A percentile compares a stretch with the other conserved stretches of the same genome.
Evolutionary conservation across 1,140 invertebrate species (phyloP).

Genomic region (Tyrophagus putrescentiae): DNA sequence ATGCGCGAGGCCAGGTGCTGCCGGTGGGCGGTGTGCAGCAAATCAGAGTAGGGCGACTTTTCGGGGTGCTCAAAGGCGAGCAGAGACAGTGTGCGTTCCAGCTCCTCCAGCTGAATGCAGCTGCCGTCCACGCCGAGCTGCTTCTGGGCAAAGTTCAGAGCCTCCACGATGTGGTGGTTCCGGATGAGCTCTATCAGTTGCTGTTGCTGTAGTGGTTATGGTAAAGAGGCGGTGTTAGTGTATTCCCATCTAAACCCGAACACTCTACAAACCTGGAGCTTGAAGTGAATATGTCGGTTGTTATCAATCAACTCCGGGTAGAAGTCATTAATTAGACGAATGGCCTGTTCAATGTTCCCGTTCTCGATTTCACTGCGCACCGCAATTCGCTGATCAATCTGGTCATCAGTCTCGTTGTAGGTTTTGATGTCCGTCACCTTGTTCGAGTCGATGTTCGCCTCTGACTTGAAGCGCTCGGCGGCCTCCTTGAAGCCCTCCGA

Average conservation of each 20-base stretch:
- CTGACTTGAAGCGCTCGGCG: constrained; percentile 86
- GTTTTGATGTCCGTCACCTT: background rate
- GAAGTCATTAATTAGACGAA: constrained; percentile 76
- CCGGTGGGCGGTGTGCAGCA: constrained; percentile 75
- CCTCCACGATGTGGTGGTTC: constrained; percentile 76
- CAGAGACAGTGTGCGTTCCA: constrained; percentile 69
- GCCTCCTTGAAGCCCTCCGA: constrained; percentile 94
- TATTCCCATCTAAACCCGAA: background rate
- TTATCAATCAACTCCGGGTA: constrained; percentile 89
- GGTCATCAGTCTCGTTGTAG: constrained; percentile 7
- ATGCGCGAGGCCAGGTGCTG: constrained; percentile 96
- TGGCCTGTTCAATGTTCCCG: constrained; percentile 82
- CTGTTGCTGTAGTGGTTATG: constrained; percentile 50
- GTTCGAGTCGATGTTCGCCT: constrained; percentile 51
- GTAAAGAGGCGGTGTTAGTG: background rate
- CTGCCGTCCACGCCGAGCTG: constrained; percentile 81
- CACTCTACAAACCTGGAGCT: constrained; percentile 57
- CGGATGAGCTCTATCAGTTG: constrained; percentile 86
- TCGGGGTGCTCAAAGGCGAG: constrained; percentile 92
- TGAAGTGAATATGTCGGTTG: constrained; percentile 86
- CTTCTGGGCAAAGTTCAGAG: constrained; percentile 84
- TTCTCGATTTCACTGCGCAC: constrained; percentile 86
- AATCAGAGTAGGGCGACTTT: constrained; percentile 81
- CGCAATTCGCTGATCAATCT: constrained; percentile 71
- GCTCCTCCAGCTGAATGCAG: constrained; percentile 42